Base-by-base conservation (phyloP, 2,888 invertebrate species). In the Leptinotarsa rubiginosa region DNA sequence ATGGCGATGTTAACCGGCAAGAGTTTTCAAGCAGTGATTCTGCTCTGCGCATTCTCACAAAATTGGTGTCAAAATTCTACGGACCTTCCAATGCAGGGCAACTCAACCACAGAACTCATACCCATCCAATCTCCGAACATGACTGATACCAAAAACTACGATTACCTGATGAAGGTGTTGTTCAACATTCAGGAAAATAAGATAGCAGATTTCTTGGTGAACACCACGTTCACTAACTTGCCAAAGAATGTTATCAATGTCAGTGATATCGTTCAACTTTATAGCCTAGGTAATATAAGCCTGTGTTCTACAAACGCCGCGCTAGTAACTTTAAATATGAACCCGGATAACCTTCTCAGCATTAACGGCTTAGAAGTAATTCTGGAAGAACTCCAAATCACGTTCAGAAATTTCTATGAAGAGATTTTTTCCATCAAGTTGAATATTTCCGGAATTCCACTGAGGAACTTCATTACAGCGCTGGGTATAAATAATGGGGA, bases 121-220 rank as follows among this genome's bases (percentile, higher is more conserved):
- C 7, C 20, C 16, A 7, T 47, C 16, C 47, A n/a, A n/a, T 12
- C 41, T 56, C 41, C 31, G 47, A 41, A 69, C 56, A 12, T 22
- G 20, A 20, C 56, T 1, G 10, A 56, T 12, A 52, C 31, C 20
- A 16, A 15, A n/a, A 22, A 13, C n/a, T 78, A 73, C 54, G 78
- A 78, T 25, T 78, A 76, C 52, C 25, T 78, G 16, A 65, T 78
- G n/a, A 71, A 76, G 66, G 59, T 78, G 15, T 65, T 75, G 13
- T 78, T 78, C 56, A 69, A 75, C 13, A 49, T 78, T 15, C 50
- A 73, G 18, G 76, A 75, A 59, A 75, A 71, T 25, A 78, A 75
- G 64, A 31, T 78, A 56, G 76, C 78, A 49, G 72, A 70, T 47
- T 78, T 70, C 59, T 16, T 78, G 15, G 18, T 78, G 13, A 54